Evolutionary conservation across 2,113 vertebrate genomes (phyloP).

Genomic region (Rhabdomys dilectus): DNA sequence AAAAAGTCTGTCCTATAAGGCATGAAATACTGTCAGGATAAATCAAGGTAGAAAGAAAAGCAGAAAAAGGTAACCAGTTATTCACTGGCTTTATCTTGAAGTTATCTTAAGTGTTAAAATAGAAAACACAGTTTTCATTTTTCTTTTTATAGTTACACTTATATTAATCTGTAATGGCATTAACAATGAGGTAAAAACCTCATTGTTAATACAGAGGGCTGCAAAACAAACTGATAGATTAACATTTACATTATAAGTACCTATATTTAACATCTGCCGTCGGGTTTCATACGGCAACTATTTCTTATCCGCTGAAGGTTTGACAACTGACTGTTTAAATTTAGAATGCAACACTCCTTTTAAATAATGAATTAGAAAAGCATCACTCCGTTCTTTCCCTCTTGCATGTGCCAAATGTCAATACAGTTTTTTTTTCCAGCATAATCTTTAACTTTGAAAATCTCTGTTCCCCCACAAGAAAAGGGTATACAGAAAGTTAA

Average conservation of each 20-base stretch:
- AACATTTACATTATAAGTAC: constrained; percentile 31
- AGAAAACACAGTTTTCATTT: constrained; percentile 13
- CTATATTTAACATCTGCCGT: neutral
- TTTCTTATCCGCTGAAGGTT: neutral
- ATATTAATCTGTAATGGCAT: constrained; percentile 17
- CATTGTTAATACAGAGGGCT: neutral
- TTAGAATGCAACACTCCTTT: constrained; percentile 43
- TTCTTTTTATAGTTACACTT: constrained; percentile 27
- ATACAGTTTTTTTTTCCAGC: constrained; percentile 16
- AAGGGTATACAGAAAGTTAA: neutral
- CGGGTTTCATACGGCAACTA: constrained; percentile 22
- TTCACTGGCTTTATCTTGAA: neutral
- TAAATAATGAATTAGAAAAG: constrained; percentile 33
- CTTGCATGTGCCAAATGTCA: constrained; percentile 6
- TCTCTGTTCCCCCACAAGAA: constrained; percentile 33
- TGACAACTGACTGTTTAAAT: constrained; percentile 56
- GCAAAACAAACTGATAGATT: neutral
- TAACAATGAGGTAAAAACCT: neutral
- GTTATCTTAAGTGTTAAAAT: constrained; percentile 20
- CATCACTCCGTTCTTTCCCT: constrained; percentile 9
- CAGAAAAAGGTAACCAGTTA: neutral
- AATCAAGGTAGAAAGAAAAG: constrained; percentile 41
- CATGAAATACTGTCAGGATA: neutral
- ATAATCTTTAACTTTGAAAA: constrained; percentile 30
- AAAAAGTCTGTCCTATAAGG: neutral